A percentile compares a stretch with the other conserved stretches of the same genome.
Evolutionary conservation across 1,140 invertebrate species (phyloP).

Genomic region (Ctenoplectra terminalis): DNA sequence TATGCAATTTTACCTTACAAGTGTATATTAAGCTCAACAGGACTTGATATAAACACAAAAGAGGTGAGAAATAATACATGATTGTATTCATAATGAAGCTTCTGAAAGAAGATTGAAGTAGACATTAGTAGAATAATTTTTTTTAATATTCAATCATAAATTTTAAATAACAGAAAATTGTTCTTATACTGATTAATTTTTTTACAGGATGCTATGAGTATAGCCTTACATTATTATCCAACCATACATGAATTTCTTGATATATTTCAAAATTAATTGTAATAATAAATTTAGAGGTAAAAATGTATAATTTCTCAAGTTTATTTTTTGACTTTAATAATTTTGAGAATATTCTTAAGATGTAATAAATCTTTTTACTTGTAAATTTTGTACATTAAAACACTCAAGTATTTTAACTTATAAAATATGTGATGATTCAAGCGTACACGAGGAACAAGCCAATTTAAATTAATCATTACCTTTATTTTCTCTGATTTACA

Average conservation of each 20-base stretch:
- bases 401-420: not conserved
- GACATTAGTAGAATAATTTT: not conserved
- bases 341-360: not conserved
- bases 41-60: slow-evolving; percentile 64
- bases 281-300: not conserved
- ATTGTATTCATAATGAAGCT: not conserved
- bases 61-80: slow-evolving; percentile 38
- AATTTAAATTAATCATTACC: slow-evolving; percentile 41
- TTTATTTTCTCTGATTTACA: slow-evolving; percentile 53
- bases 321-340: not conserved
- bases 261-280: slow-evolving; percentile 17
- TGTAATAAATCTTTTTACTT: not conserved
- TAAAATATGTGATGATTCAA: not conserved
- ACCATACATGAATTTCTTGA: slow-evolving; percentile 64
- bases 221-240: slow-evolving; percentile 68
- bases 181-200: not conserved
- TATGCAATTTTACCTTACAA: slow-evolving; percentile 70
- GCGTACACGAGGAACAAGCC: too few species aligned
- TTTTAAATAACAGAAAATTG: not conserved
- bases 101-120: not conserved
- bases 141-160: slow-evolving; percentile 10
- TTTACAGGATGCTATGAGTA: slow-evolving; percentile 58
- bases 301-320: too few species aligned
- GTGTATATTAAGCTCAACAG: slow-evolving; percentile 54
- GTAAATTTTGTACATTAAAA: not conserved